These are phyloP conservation scores for Enteromius fasciolatus DNA, from an alignment of 2,797 vertebrate species.

Conservation along the genomic window DNA sequence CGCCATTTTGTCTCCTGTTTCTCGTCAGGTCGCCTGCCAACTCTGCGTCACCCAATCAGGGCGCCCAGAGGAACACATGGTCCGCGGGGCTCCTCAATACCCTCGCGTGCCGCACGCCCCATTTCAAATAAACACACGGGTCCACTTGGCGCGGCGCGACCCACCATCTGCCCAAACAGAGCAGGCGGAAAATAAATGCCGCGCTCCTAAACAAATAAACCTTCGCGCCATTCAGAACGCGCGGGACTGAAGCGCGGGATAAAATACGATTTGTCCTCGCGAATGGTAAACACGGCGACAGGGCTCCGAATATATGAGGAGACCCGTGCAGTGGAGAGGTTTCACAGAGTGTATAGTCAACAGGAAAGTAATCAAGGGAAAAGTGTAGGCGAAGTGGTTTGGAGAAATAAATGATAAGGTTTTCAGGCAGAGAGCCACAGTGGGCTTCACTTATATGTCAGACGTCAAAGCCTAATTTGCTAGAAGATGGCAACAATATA, in stretches of 20 bases:
- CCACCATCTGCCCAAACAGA: constrained; percentile 67
- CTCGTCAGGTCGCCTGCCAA: constrained; percentile 59
- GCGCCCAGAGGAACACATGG: constrained; percentile 60
- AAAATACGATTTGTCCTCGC: constrained; percentile 57
- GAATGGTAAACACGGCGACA: constrained; percentile 59
- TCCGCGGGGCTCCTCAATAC: constrained; percentile 44
- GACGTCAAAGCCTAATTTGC: not conserved
- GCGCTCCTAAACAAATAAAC: constrained; percentile 74
- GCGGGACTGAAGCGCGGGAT: constrained; percentile 21
- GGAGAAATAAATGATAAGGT: constrained; percentile 48
- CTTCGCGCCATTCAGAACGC: constrained; percentile 56
- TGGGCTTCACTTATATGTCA: not conserved
- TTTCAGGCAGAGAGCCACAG: constrained; percentile 2
- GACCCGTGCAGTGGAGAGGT: constrained; percentile 36
- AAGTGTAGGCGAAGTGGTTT: constrained; percentile 46
- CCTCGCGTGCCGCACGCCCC: constrained; percentile 57
- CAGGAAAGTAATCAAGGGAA: constrained; percentile 58
- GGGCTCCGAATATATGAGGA: constrained; percentile 50
- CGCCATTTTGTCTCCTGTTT: constrained; percentile 57
- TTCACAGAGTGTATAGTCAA: constrained; percentile 50
- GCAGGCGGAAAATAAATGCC: constrained; percentile 70
- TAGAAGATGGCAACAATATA: not conserved
- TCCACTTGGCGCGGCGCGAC: constrained; percentile 51
- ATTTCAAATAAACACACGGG: constrained; percentile 70
- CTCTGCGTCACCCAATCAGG: constrained; percentile 54